These are phyloP conservation scores for Prolemur simus DNA, from an alignment of 2,113 vertebrate genomes.

Conservation along the genomic window DNA sequence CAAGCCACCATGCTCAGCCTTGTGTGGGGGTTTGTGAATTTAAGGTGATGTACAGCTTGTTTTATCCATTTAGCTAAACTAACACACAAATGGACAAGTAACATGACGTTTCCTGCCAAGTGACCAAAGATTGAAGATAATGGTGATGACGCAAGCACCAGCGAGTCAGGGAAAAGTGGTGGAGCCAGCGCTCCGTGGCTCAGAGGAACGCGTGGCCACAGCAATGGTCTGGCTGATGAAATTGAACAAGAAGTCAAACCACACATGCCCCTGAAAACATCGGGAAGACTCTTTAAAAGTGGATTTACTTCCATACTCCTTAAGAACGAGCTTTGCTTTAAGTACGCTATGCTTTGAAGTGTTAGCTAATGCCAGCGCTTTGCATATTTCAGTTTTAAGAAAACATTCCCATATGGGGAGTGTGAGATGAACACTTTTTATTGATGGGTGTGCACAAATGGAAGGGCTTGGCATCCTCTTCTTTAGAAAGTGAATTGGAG, in stretches of 20 bases:
- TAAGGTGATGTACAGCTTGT: background rate
- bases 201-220: background rate
- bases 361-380: background rate
- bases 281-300: background rate
- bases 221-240: background rate
- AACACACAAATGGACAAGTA: background rate
- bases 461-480: background rate
- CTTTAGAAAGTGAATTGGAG: background rate
- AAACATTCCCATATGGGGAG: background rate
- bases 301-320: background rate
- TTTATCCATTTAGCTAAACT: background rate
- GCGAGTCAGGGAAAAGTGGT: background rate
- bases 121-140: background rate
- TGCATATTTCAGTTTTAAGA: background rate
- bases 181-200: accelerated
- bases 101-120: background rate
- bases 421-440: background rate
- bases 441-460: background rate
- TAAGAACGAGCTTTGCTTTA: background rate
- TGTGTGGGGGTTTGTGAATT: background rate
- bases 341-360: background rate
- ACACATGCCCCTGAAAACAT: background rate
- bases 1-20: no score
- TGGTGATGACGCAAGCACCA: accelerated
- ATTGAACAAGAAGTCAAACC: background rate